Base-by-base conservation (phyloP, 2,797 vertebrate species). In the Euthynnus affinis region DNA sequence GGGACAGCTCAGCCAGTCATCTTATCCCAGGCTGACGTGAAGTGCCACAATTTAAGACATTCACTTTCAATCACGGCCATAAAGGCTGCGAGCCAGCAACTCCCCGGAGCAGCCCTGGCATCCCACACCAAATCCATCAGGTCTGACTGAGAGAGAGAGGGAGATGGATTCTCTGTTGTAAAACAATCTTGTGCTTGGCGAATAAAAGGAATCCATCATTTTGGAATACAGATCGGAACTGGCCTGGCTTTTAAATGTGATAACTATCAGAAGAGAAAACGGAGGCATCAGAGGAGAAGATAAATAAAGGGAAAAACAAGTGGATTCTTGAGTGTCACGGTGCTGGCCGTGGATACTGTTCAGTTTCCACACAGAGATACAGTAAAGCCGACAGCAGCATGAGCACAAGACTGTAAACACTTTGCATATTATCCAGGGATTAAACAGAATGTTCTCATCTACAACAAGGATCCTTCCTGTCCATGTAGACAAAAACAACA, bases 91-190 rank as follows among this genome's bases (percentile, higher is more conserved):
- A 84, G 74, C 69, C 60, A 70, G 53, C 63, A 66, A 57, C 63
- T 83, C 78, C 84, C 79, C 5, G 23, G 40, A 85, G 80, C 69
- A 15, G 59, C 58, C 68, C 37, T 46, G 56, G 44, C 64, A 81
- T 62, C 58, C 56, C 59, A 65, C 18, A 13, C 69, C 58, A 77
- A 81, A 82, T 83, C 71, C 76, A 90, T 85, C 84, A 85, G 63
- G 40, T 60, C 64, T 71, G 63, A 81, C 55, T 48, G 48, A 74
- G 14, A 52, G 49, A 62, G 6, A 62, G 6, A 20, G 8, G 22
- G 46, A 75, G 63, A 87, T 52, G 59, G 53, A 74, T 65, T 65
- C 61, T 27, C 63, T 34, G 27, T 61, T 65, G 67, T 34, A 81
- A 79, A 83, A 77, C 64, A 72, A 66, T 79, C 74, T 65, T 52